These are phyloP conservation scores for Nasalis larvatus DNA, from an alignment of 2,113 vertebrate genomes.

Conservation along the genomic window DNA sequence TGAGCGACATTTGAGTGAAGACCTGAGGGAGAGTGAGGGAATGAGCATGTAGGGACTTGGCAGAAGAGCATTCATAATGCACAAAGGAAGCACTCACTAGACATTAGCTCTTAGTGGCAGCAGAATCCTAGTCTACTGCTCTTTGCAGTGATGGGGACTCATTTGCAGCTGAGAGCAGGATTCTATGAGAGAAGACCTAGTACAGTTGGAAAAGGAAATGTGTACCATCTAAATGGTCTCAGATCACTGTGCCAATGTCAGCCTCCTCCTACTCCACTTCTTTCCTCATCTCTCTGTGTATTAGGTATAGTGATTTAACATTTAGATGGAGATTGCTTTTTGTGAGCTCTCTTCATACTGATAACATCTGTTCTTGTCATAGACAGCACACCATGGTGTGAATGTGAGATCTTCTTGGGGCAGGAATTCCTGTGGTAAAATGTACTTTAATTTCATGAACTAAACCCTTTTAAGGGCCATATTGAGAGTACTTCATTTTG, in stretches of 20 bases:
- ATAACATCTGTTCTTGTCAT: neutral
- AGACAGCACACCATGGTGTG: neutral
- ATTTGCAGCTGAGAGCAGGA: neutral
- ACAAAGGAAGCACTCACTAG: neutral
- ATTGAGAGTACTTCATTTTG: neutral
- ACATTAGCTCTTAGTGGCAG: neutral
- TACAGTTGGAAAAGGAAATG: neutral
- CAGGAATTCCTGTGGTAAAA: neutral
- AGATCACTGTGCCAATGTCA: neutral
- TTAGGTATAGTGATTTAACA: neutral
- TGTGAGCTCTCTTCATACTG: neutral
- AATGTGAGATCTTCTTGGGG: neutral
- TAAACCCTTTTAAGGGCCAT: neutral
- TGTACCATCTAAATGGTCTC: neutral
- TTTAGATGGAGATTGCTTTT: conserved; percentile 17
- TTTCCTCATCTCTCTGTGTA: neutral
- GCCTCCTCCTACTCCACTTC: neutral
- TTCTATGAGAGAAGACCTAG: neutral
- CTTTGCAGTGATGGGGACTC: neutral
- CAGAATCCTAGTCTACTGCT: neutral
- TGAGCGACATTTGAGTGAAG: neutral
- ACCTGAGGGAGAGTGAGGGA: neutral
- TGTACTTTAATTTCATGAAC: neutral
- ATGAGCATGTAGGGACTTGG: neutral
- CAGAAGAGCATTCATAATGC: neutral